A percentile compares a stretch with the other conserved stretches of the same genome.
phyloP scores from a whole-genome alignment of 2,888 invertebrate genomes.

The Linyphia triangularis region DNA sequence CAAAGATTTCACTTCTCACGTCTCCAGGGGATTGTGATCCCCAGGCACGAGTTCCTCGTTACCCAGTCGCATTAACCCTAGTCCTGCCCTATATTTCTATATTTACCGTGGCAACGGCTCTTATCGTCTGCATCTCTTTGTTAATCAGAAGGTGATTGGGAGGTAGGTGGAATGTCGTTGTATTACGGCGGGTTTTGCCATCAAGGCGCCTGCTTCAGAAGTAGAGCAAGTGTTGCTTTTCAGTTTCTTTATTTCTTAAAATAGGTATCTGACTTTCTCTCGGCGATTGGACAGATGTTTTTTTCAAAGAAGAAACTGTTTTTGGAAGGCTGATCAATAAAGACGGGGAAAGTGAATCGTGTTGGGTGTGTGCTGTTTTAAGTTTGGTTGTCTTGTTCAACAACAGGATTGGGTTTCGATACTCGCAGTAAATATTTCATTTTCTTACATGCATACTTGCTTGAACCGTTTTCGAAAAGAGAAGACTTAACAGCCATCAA shows the following conservation, averaged over 20 bases:
- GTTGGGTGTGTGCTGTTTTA: not conserved
- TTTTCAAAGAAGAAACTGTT: not conserved
- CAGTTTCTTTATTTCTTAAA: not conserved
- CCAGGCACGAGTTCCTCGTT: conserved; percentile 33
- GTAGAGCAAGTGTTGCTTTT: not conserved
- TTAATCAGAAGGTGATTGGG: conserved; percentile 8
- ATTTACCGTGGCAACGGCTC: conserved; percentile 20
- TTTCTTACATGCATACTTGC: no score
- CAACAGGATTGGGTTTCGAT: no score
- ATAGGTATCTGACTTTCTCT: not conserved
- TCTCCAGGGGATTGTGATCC: not conserved
- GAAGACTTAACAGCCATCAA: no score
- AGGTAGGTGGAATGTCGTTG: conserved; percentile 15
- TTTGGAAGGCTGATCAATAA: not conserved
- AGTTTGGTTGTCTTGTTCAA: no score
- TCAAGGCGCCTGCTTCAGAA: not conserved
- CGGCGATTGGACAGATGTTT: not conserved
- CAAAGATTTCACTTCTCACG: not conserved
- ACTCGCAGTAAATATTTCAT: no score
- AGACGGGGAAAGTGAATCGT: not conserved
- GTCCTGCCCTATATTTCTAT: conserved; percentile 50
- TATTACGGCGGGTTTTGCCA: not conserved
- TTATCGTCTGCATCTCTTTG: conserved; percentile 35
- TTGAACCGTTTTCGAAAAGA: no score
- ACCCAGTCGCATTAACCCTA: conserved; percentile 31